Conservation (phyloP, 64 coral and sea anemone genomes). For the Porites australiensis region DNA sequence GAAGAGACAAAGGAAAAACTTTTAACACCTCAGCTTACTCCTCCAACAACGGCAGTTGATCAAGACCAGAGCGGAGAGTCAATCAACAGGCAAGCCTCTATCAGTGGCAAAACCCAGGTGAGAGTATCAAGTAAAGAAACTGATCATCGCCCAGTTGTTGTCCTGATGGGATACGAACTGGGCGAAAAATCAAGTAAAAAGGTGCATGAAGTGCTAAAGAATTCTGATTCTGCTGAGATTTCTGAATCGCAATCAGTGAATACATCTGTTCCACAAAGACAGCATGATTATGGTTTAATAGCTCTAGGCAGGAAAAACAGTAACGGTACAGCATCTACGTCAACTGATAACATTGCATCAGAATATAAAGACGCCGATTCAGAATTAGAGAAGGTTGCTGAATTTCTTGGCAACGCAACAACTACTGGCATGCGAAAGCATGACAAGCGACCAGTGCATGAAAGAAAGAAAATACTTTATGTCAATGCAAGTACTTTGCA, state of each 20-base stretch:
- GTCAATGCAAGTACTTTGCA: neutral
- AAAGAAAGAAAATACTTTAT: neutral
- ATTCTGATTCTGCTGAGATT: neutral
- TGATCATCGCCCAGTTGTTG: neutral
- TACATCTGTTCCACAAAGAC: neutral
- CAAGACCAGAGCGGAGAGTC: neutral
- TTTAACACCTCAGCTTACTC: neutral
- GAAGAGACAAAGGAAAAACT: neutral
- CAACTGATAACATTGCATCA: neutral
- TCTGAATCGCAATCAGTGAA: neutral
- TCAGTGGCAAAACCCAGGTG: constrained; percentile 40
- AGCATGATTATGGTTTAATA: neutral
- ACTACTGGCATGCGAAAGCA: neutral
- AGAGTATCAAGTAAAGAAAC: neutral
- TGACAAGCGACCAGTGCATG: neutral
- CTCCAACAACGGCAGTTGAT: neutral
- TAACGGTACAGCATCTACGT: neutral
- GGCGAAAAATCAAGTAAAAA: constrained; percentile 21
- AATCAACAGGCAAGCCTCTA: neutral
- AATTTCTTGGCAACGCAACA: neutral
- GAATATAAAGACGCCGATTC: constrained; percentile 8
- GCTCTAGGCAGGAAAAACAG: neutral
- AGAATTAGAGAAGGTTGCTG: constrained; percentile 1
- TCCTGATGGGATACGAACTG: constrained; percentile 13
- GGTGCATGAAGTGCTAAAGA: constrained; percentile 10